A percentile compares a stretch with the other conserved stretches of the same genome.
Conservation (phyloP, 2,888 invertebrate species). For the Caenorhabditis wallacei region DNA sequence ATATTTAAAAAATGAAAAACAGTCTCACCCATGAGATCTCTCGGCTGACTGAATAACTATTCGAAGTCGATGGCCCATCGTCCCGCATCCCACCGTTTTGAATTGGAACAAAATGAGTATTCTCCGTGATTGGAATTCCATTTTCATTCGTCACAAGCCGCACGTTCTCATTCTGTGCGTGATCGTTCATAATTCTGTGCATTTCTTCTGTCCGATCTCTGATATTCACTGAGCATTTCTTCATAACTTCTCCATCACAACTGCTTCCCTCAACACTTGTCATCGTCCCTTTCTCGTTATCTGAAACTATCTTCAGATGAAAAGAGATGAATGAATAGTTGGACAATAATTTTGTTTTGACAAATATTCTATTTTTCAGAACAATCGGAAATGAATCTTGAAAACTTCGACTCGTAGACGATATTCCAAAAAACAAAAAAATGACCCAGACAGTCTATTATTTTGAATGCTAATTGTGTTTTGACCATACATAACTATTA, state of each 20-base stretch:
- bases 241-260: not conserved
- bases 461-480: too few species aligned
- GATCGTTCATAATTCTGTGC: constrained; percentile 3
- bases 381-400: too few species aligned
- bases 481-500: too few species aligned
- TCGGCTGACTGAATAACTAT: not conserved
- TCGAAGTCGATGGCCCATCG: constrained; percentile 13
- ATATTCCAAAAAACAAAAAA: too few species aligned
- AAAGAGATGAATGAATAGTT: too few species aligned
- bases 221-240: constrained; percentile 2
- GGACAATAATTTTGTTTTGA: too few species aligned
- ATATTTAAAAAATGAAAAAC: not conserved
- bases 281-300: constrained; percentile 59
- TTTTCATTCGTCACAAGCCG: not conserved
- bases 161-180: not conserved
- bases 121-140: constrained; percentile 10
- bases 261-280: constrained; percentile 28
- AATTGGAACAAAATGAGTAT: constrained; percentile 41
- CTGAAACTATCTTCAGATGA: constrained; percentile 34
- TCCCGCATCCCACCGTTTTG: not conserved
- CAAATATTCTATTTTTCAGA: too few species aligned
- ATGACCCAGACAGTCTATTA: too few species aligned
- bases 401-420: too few species aligned
- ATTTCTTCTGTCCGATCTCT: constrained; percentile 40
- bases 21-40: not conserved